These are phyloP conservation scores for Elephas maximus DNA, from an alignment of 2,113 vertebrate genomes.

Conservation along the genomic window DNA sequence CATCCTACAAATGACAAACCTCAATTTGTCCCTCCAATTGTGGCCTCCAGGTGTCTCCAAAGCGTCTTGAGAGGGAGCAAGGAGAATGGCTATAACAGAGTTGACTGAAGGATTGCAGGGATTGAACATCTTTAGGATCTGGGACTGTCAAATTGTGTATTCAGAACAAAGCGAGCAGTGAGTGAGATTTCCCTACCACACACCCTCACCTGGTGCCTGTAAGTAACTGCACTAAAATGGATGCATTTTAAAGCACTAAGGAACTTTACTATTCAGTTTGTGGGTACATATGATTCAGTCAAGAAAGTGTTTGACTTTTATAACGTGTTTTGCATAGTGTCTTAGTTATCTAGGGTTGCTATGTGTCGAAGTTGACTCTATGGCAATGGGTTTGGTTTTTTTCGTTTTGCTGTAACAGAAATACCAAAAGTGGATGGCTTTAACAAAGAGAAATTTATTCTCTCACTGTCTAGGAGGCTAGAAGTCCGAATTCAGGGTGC, in stretches of 20 bases:
- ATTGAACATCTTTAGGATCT: not conserved
- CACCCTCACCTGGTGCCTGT: not conserved
- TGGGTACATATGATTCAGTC: not conserved
- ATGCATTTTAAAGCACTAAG: not conserved
- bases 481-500: no score
- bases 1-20: not conserved
- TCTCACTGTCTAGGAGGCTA: no score
- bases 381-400: no score
- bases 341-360: no score
- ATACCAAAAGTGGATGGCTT: no score
- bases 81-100: not conserved
- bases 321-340: not conserved
- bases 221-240: not conserved
- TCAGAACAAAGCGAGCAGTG: not conserved
- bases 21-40: not conserved
- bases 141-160: not conserved
- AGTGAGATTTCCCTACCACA: not conserved
- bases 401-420: no score
- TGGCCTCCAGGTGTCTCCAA: not conserved
- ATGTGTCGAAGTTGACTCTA: no score
- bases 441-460: no score
- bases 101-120: not conserved
- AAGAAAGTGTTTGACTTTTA: not conserved
- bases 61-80: not conserved
- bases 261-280: constrained; percentile 21